Conservation (phyloP, 2,113 vertebrate species). For the Oreotragus oreotragus region DNA sequence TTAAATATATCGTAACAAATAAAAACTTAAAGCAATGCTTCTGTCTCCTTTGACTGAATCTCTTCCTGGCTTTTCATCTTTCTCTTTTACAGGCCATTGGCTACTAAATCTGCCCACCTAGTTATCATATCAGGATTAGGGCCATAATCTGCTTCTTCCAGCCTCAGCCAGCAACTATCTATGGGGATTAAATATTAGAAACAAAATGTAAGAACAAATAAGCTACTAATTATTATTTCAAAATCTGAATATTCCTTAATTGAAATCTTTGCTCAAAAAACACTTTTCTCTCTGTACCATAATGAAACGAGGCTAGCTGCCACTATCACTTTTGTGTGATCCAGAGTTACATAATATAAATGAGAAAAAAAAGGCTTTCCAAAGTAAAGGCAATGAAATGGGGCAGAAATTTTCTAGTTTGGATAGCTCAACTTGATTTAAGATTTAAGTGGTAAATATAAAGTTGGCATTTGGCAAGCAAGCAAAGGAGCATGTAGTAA, state of each 20-base stretch:
- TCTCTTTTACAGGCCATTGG: not conserved
- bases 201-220: not conserved
- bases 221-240: not conserved
- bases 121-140: not conserved
- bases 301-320: not conserved
- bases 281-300: not conserved
- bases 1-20: not conserved
- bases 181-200: not conserved
- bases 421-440: not conserved
- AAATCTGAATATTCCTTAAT: not conserved
- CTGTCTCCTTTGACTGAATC: not conserved
- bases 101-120: not conserved
- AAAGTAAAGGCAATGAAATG: not conserved
- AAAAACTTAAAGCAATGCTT: not conserved
- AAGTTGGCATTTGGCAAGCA: conserved; percentile 6
- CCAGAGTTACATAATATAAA: not conserved
- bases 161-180: not conserved
- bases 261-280: not conserved
- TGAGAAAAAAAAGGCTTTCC: not conserved
- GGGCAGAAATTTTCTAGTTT: not conserved
- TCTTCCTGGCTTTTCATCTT: not conserved
- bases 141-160: not conserved
- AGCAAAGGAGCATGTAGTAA: not conserved
- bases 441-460: not conserved
- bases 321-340: not conserved